Evolutionary conservation across 2,113 vertebrate genomes (phyloP).

Genomic region (Pomatostomus ruficeps): DNA sequence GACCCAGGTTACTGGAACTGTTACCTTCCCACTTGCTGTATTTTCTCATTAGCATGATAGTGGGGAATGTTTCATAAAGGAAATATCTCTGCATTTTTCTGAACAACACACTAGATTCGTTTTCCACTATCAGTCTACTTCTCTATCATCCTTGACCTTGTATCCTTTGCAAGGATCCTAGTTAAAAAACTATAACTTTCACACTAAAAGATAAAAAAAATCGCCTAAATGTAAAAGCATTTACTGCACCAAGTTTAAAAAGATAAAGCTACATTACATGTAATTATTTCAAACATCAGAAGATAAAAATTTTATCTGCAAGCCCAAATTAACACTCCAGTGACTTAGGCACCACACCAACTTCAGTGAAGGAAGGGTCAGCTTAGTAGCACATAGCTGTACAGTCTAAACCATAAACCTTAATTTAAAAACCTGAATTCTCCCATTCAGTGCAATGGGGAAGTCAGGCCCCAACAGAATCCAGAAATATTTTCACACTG

Average conservation of each 20-base stretch:
- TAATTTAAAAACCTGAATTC: not conserved
- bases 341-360: rapidly evolving
- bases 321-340: not conserved
- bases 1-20: not conserved
- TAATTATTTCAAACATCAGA: not conserved
- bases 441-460: not conserved
- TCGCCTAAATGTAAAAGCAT: not conserved
- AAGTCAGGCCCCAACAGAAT: not conserved
- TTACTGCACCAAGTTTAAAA: not conserved
- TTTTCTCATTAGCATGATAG: not conserved
- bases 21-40: not conserved
- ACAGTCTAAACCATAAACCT: not conserved
- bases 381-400: not conserved
- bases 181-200: not conserved
- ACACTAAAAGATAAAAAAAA: not conserved
- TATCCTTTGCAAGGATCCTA: not conserved
- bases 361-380: not conserved
- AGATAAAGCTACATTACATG: not conserved
- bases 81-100: not conserved
- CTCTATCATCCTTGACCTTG: not conserved
- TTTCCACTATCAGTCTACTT: not conserved
- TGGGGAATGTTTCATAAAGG: not conserved
- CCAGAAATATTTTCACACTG: not conserved
- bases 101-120: not conserved
- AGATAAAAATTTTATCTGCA: not conserved